These are phyloP conservation scores for Denticeps clupeoides DNA, from an alignment of 2,797 vertebrate species.

Conservation along the genomic window DNA sequence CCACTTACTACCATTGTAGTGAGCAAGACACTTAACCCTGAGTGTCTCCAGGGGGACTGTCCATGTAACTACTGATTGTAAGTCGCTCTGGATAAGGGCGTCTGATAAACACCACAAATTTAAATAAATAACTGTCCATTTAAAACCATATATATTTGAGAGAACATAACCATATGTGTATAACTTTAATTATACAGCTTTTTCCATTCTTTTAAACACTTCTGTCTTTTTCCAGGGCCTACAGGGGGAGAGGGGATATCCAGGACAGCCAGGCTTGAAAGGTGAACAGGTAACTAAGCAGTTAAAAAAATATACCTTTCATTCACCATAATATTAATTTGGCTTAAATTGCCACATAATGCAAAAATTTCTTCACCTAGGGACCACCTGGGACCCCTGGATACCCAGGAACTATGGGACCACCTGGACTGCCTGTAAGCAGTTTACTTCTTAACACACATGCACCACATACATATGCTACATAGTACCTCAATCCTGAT, in stretches of 20 bases:
- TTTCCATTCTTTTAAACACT: background rate
- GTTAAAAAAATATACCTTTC: background rate
- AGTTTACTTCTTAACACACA: background rate
- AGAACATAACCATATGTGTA: too few relatives aligned
- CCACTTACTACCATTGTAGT: too few relatives aligned
- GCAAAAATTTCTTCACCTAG: conserved; percentile 55
- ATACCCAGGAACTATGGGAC: conserved; percentile 79
- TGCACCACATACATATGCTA: background rate
- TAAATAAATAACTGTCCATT: too few relatives aligned
- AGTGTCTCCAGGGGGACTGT: too few relatives aligned
- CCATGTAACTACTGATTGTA: too few relatives aligned
- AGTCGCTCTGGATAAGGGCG: too few relatives aligned
- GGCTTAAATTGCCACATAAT: too few relatives aligned
- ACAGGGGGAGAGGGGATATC: conserved; percentile 73
- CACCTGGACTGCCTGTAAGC: conserved; percentile 84
- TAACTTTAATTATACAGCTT: too few relatives aligned
- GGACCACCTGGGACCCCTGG: conserved; percentile 77
- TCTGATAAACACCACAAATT: too few relatives aligned
- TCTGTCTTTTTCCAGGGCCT: conserved; percentile 66
- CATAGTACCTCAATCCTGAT: background rate
- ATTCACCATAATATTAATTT: too few relatives aligned
- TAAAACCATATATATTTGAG: too few relatives aligned
- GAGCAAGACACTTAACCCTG: too few relatives aligned
- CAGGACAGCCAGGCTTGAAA: conserved; percentile 70
- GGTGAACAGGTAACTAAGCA: conserved; percentile 73